Base-by-base conservation (phyloP, 64 coral and sea anemone genomes). In the Cladopsammia gracilis region DNA sequence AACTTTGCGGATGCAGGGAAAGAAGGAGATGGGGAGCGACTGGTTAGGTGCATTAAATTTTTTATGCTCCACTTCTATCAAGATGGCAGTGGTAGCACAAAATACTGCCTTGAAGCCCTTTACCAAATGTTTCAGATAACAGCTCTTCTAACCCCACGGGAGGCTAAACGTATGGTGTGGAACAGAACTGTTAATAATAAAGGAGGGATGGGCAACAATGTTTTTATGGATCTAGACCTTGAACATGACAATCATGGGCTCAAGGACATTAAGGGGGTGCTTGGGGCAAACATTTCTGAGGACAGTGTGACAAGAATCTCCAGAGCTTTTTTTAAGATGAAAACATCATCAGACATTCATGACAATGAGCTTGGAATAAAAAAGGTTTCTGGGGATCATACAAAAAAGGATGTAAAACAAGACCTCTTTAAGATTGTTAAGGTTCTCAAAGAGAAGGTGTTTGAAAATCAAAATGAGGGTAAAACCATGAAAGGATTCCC, bases 151-250 rank as follows among this genome's bases (percentile, higher is more conserved):
- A 73, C 92, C 4, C 86, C 92, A 16, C 5, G 54, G 10, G 61
- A 94, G 48, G 86, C 86, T 22, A 24, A 89, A 2, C 25, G 48
- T 12, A n/a, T 88, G 1, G 80, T 20, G n/a, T 88, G 76, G 83
- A 93, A 93, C 73, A 68, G 83, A 51, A 58, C 50, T 47, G 70
- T 89, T 10, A 94, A 94, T 79, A 94, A 94, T 47, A 51, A 25
- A 51, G 85, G 86, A 25, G 86, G 77, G 0, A 16, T 22, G 34
- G 92, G 92, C 3, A 74, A 82, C 3, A 94, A 94, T 54, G 58
- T 94, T 1, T 25, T 44, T 13, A 45, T 88, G 13, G 86, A 94
- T 60, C 87, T 94, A 22, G 43, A 79, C 75, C 61, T 61, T 48
- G 88, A 90, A 78, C 88, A 90, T 25, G 45, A 54, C 45, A 90